phyloP scores from a whole-genome alignment of 2,113 vertebrate species.

The Corynorhinus townsendii region DNA sequence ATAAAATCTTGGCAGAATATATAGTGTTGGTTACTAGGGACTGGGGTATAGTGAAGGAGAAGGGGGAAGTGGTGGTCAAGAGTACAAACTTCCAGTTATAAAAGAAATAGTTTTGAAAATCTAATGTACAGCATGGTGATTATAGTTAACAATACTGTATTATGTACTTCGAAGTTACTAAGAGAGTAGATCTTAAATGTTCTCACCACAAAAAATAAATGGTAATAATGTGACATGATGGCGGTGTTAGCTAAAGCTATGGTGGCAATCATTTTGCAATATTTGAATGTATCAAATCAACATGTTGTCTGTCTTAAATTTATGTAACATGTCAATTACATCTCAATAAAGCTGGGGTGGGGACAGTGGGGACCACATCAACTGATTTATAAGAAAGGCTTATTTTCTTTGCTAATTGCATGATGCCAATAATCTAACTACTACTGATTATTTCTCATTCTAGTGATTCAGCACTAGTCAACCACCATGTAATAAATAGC shows the following conservation, averaged over 20 bases:
- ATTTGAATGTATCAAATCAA: background rate
- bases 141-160: background rate
- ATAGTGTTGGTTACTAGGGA: background rate
- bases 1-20: too few relatives aligned
- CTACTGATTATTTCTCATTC: conserved; percentile 1
- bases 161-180: background rate
- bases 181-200: background rate
- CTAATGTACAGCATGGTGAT: background rate
- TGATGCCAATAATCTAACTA: background rate
- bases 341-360: background rate
- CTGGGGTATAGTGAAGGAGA: background rate
- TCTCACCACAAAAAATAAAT: background rate
- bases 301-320: background rate
- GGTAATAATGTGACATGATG: background rate
- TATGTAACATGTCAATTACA: background rate
- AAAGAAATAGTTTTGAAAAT: background rate
- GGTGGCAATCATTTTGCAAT: background rate
- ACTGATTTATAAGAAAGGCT: background rate
- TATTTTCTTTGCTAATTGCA: conserved; percentile 13
- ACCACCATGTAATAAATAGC: background rate
- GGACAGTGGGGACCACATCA: background rate
- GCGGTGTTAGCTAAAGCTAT: background rate
- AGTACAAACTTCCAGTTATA: background rate
- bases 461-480: background rate
- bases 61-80: background rate